Evolutionary conservation across 2,113 vertebrate genomes (phyloP), one percentile per base, ranked within the genome.

Genomic region (Channa maculata): DNA sequence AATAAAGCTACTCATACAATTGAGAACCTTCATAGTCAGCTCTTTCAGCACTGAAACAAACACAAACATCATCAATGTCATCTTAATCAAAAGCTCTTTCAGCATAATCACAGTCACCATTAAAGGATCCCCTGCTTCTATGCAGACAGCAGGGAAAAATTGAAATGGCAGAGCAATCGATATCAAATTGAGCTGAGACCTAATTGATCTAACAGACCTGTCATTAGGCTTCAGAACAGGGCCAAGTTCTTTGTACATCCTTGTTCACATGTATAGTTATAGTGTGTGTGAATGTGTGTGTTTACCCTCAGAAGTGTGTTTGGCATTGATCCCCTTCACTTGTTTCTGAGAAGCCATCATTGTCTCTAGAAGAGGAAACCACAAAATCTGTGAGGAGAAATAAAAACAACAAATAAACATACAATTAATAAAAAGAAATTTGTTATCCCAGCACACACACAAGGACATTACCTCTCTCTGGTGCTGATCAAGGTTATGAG

Each of bases 271-370:
- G 50, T 65, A 49, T 36, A 15, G 15, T 44, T 38, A 48, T 46
- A 50, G 46, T 53, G 54, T 15, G 49, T 61, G 8, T 72, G 13
- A 54, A 24, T 58, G 24, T 71, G 59, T 6, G 5, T 67, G 64
- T 88, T 94, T 91, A 98, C 98, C 91, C 36, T 97, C 95, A 0
- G 95, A 95, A 11, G 92, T 91, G 8, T 68, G 89, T 73, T 83
- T 92, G 48, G 92, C 82, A 4, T 71, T 66, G 0, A 90, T 86
- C 0, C 93, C 94, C 70, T 93, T 92, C 14, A 95, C 92, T 15
- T 93, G 91, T 85, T 96, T 99, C 92, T 98, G 97, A 37, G 97
- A 96, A 9, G 95, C 95, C 97, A 99, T 98, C 96, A 99, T 96
- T 5, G 96, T 94, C 82, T 99, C 97, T 71, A 99, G 80, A 10